Conservation (phyloP, 2,113 vertebrate genomes). For the Channa argus region DNA sequence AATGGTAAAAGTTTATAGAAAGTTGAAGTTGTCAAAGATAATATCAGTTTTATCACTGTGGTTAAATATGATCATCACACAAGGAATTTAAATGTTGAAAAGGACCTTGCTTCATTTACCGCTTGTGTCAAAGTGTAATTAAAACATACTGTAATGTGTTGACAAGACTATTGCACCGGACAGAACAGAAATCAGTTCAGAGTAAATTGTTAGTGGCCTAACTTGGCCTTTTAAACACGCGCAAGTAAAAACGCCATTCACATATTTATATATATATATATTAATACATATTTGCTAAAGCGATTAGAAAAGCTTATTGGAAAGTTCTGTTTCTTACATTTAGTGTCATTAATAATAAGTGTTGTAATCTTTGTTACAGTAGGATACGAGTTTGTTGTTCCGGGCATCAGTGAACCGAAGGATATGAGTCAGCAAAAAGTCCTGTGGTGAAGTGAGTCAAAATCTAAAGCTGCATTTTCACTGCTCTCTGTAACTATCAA, state of each 20-base stretch:
- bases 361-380: slow-evolving; percentile 3
- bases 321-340: background rate
- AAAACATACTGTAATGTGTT: slow-evolving; percentile 26
- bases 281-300: background rate
- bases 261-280: too few relatives aligned
- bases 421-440: slow-evolving; percentile 15
- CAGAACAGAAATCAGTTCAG: background rate
- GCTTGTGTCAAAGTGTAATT: slow-evolving; percentile 20
- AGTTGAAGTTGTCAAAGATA: slow-evolving; percentile 36
- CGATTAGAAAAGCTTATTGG: slow-evolving; percentile 9
- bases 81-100: slow-evolving; percentile 19
- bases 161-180: slow-evolving; percentile 7
- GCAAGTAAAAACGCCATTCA: background rate
- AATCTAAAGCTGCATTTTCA: slow-evolving; percentile 14
- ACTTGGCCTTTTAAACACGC: slow-evolving; percentile 15
- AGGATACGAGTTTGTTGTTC: slow-evolving; percentile 20
- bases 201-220: background rate
- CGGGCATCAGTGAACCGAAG: slow-evolving; percentile 18
- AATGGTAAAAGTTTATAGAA: slow-evolving; percentile 57
- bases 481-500: slow-evolving; percentile 14
- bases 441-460: slow-evolving; percentile 14
- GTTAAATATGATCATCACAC: slow-evolving; percentile 29
- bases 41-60: slow-evolving; percentile 12
- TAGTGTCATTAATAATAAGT: slow-evolving; percentile 8
- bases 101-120: background rate